These are phyloP conservation scores for Eumerus sabulonum DNA, from an alignment of 2,888 invertebrate genomes.

Conservation along the genomic window DNA sequence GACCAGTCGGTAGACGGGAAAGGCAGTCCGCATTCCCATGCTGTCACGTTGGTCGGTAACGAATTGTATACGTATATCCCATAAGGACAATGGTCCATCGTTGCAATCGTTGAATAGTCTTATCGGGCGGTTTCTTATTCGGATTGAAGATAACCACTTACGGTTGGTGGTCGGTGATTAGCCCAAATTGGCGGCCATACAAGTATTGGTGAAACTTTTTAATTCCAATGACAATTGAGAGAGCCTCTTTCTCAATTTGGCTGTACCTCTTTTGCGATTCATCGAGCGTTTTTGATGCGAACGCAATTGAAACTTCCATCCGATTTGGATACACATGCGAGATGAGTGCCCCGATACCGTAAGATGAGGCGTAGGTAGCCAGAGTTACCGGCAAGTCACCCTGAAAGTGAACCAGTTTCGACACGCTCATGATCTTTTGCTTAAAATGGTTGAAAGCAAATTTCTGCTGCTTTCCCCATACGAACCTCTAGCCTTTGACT, in stretches of 20 bases:
- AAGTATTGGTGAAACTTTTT: slow-evolving; percentile 50
- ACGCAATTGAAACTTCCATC: slow-evolving; percentile 39
- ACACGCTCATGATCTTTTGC: background rate
- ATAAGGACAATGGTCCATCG: slow-evolving; percentile 49
- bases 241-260: slow-evolving; percentile 31
- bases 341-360: slow-evolving; percentile 37
- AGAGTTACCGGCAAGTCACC: slow-evolving; percentile 38
- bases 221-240: slow-evolving; percentile 6
- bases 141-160: slow-evolving; percentile 34
- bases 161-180: slow-evolving; percentile 53
- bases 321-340: slow-evolving; percentile 42
- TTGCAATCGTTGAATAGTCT: slow-evolving; percentile 50
- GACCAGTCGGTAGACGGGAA: slow-evolving; percentile 28
- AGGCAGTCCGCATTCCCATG: slow-evolving; percentile 40
- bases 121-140: slow-evolving; percentile 46
- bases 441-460: background rate
- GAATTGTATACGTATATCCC: slow-evolving; percentile 37
- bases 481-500: background rate
- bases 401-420: background rate
- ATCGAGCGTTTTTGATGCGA: slow-evolving; percentile 58
- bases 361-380: slow-evolving; percentile 45
- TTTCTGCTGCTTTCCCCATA: background rate
- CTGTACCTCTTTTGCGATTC: slow-evolving; percentile 7
- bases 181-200: slow-evolving; percentile 45
- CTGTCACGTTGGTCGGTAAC: slow-evolving; percentile 24